Base-by-base conservation (phyloP, 2,888 invertebrate species). In the Tetragonisca angustula region DNA sequence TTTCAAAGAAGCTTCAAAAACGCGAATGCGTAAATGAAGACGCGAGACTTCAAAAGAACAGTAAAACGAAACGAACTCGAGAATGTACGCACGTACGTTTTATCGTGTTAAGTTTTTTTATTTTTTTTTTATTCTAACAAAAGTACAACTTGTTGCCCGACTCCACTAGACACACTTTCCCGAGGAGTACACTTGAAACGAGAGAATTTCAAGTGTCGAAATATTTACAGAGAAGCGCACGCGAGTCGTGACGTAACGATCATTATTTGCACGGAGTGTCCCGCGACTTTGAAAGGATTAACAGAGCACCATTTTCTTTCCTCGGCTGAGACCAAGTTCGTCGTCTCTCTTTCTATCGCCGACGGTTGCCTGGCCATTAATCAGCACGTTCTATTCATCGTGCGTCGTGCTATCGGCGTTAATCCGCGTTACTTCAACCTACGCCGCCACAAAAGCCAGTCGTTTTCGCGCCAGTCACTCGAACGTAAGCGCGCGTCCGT, bases 391-490 rank as follows among this genome's bases (percentile, higher is more conserved):
- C 62, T 73, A 62, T 73, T 73, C 72, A 73, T 32, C 21, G 56
- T 3, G 24, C 27, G 52, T 21, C 24, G 27, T 15, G 69, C 21
- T 54, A 69, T 69, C 15, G 52, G 27, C 32, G 32, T 24, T 69
- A 32, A 59, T 69, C 36, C 68, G 19, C 21, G 67, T 67, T 75
- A 75, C 61, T 67, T 61, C 36, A 68, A 61, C 67, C 65, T n/a
- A 73, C n/a, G 17, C n/a, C 9, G 56, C 21, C 17, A 73, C 64
- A 54, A 56, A 65, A 36, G 49, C 6, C 4, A 2, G 43, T 69
- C 27, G 13, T 65, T 76, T 70, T 70, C 17, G 77, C 70, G 36
- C 43, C n/a, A 65, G 77, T 76, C 70, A 71, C 36, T 62, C 56
- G 32, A 64, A 76, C 59, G 36, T 64, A 71, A 27, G 52, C 67